A percentile compares a stretch with the other conserved stretches of the same genome.
Evolutionary conservation across 1,140 invertebrate genomes (phyloP).

Genomic region (Bombus confusus): DNA sequence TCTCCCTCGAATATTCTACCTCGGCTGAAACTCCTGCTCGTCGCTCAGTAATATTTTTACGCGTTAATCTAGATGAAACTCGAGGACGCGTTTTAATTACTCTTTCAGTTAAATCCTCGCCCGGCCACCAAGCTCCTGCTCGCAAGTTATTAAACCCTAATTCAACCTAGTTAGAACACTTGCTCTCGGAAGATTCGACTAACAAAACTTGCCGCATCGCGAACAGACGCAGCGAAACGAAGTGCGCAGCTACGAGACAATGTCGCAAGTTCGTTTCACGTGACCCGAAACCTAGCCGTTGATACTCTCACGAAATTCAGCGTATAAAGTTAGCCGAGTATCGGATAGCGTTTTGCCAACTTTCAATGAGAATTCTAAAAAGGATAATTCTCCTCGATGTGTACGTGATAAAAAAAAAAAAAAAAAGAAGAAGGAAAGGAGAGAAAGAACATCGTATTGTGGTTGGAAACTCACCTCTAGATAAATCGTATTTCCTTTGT

Average conservation of each 20-base stretch:
- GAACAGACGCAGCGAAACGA: background rate
- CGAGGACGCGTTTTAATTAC: conserved; percentile 10
- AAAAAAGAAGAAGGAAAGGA: too few relatives aligned
- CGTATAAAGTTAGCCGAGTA: background rate
- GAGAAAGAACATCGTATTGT: background rate
- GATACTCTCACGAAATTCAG: background rate
- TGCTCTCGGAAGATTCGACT: background rate
- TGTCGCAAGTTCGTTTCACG: background rate
- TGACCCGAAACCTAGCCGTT: too few relatives aligned
- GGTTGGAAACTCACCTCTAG: conserved; percentile 42
- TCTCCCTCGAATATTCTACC: background rate
- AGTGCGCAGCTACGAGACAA: background rate
- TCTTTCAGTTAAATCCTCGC: background rate
- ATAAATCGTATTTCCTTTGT: conserved; percentile 37
- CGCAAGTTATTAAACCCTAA: background rate
- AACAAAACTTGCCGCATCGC: background rate
- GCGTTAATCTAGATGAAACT: background rate
- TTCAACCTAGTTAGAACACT: conserved; percentile 4
- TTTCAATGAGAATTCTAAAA: background rate
- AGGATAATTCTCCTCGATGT: background rate
- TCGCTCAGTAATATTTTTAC: background rate
- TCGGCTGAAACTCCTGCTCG: background rate
- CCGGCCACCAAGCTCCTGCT: background rate
- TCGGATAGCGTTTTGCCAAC: background rate
- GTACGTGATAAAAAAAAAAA: too few relatives aligned